A percentile compares a stretch with the other conserved stretches of the same genome.
Conservation (phyloP, 2,113 vertebrate species). For the Zosterops hypoxanthus region DNA sequence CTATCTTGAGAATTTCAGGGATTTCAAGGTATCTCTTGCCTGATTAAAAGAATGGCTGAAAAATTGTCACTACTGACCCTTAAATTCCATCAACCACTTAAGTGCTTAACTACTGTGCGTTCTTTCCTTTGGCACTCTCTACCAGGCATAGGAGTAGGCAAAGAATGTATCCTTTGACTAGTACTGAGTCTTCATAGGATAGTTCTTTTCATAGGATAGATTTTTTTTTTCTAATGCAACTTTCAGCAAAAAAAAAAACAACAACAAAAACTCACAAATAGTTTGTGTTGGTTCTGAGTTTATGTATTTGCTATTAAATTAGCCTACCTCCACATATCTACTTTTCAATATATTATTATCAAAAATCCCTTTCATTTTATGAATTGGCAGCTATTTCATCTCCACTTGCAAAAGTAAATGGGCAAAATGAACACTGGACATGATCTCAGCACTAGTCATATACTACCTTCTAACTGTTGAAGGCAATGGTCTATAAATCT, state of each 20-base stretch:
- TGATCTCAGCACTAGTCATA: slow-evolving; percentile 36
- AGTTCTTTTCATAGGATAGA: background rate
- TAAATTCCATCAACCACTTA: background rate
- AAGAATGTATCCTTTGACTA: background rate
- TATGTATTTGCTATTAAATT: background rate
- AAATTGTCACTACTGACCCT: background rate
- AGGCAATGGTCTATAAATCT: slow-evolving; percentile 41
- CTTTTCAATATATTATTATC: background rate
- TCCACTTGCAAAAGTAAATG: slow-evolving; percentile 41
- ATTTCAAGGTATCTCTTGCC: background rate
- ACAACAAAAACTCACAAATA: background rate
- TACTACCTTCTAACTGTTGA: background rate
- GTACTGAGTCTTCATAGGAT: background rate
- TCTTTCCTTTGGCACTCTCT: background rate
- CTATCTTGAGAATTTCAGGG: background rate
- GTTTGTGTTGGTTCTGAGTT: background rate
- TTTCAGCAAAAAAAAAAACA: background rate
- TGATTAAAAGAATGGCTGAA: background rate
- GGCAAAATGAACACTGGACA: slow-evolving; percentile 18
- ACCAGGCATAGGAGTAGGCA: background rate
- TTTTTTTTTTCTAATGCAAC: background rate
- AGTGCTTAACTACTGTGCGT: background rate
- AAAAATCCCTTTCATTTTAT: background rate
- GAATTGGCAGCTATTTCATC: slow-evolving; percentile 23
- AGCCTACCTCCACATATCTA: background rate